Conservation (phyloP, 1,140 invertebrate genomes). For the Panagrolaimus sp. region DNA sequence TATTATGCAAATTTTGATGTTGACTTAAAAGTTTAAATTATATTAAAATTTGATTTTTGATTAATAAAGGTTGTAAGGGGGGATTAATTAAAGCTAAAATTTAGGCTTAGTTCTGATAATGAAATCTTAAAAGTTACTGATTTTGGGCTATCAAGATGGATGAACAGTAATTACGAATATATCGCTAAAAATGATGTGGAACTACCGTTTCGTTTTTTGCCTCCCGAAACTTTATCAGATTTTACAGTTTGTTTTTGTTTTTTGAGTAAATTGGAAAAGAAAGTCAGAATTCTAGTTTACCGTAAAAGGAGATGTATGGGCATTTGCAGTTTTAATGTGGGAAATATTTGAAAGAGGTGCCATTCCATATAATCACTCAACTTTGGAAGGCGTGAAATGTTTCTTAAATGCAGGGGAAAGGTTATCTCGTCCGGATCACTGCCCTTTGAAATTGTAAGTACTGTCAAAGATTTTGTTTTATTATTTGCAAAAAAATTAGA, state of each 20-base stretch:
- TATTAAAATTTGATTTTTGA: no score
- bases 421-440: neutral
- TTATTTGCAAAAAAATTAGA: no score
- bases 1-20: no score
- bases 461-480: no score
- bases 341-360: constrained; percentile 64
- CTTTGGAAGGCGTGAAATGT: neutral
- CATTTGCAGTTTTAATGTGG: constrained; percentile 61
- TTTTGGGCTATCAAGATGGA: constrained; percentile 88
- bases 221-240: constrained; percentile 80
- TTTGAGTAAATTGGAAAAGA: no score
- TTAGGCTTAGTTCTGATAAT: constrained; percentile 76
- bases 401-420: neutral
- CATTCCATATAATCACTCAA: constrained; percentile 59
- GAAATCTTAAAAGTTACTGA: constrained; percentile 84
- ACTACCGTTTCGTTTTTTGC: constrained; percentile 96
- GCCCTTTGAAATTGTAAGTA: neutral
- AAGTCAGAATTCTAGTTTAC: no score
- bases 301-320: constrained; percentile 73
- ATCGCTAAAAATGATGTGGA: constrained; percentile 93
- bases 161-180: constrained; percentile 82
- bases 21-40: no score
- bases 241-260: no score
- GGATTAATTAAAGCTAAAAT: no score
- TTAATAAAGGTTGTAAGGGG: no score